phyloP scores from a whole-genome alignment of 2,888 invertebrate genomes.

The Tachystola acroxantha region DNA sequence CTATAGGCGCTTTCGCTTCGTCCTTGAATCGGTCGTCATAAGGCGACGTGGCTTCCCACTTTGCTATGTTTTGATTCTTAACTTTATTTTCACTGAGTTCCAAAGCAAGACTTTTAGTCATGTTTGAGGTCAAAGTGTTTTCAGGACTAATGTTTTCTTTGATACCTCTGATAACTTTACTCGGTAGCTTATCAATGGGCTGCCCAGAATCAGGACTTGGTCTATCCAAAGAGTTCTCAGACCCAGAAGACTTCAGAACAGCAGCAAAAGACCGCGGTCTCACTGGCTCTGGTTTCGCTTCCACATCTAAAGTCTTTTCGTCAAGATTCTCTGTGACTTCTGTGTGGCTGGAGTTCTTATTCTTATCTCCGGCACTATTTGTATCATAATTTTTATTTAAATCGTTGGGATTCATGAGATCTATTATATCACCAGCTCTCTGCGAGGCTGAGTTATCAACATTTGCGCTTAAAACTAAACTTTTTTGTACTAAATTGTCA shows the following conservation, averaged over 20 bases:
- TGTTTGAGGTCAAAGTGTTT: constrained; percentile 71
- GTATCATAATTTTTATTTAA: constrained; percentile 42
- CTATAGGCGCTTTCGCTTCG: constrained; percentile 58
- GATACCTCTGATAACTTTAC: constrained; percentile 76
- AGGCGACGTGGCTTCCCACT: constrained; percentile 19
- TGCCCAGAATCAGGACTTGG: constrained; percentile 58
- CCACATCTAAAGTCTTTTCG: constrained; percentile 7
- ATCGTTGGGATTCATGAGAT: constrained; percentile 68
- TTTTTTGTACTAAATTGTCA: constrained; percentile 70
- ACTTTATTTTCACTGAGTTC: constrained; percentile 50
- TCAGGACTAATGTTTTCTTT: constrained; percentile 82
- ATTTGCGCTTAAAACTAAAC: constrained; percentile 66
- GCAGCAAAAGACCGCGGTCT: constrained; percentile 65
- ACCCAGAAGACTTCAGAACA: constrained; percentile 61
- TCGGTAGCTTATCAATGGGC: constrained; percentile 70
- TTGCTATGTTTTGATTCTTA: constrained; percentile 36
- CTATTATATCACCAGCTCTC: constrained; percentile 48
- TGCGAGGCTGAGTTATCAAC: constrained; percentile 35
- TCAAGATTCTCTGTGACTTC: constrained; percentile 7
- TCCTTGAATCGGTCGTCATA: constrained; percentile 34
- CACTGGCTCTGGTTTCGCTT: constrained; percentile 35
- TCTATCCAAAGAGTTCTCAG: constrained; percentile 62
- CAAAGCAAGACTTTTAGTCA: constrained; percentile 53
- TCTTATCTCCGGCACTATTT: constrained; percentile 18
- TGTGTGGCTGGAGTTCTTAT: constrained; percentile 13